These are phyloP conservation scores for Alcedo quadribrachys DNA, from an alignment of 2,797 vertebrate genomes.

Conservation along the genomic window DNA sequence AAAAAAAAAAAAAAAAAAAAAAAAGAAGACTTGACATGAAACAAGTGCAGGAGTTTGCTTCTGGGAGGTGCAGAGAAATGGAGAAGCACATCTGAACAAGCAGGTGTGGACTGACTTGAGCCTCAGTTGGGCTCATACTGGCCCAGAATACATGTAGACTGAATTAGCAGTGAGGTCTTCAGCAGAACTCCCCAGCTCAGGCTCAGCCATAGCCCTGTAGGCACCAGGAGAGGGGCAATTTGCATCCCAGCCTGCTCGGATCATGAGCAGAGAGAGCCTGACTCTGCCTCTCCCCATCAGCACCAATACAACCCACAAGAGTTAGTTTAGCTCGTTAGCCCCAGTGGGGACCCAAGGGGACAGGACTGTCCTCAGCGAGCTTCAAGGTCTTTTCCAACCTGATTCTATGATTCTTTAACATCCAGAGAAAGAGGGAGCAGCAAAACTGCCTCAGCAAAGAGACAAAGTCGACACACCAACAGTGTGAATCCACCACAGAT, in stretches of 20 bases:
- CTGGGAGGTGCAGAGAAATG: constrained; percentile 17
- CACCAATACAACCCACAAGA: rapidly evolving
- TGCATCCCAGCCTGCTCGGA: not conserved
- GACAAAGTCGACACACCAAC: not conserved
- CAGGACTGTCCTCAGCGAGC: not conserved
- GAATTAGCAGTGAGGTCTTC: constrained; percentile 32
- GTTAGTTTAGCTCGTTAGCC: not conserved
- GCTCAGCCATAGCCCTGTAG: not conserved
- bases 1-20: too few relatives aligned
- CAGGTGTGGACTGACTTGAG: constrained; percentile 20
- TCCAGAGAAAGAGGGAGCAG: not conserved
- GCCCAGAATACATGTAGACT: not conserved
- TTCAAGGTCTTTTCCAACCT: not conserved
- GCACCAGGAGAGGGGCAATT: not conserved
- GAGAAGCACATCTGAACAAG: constrained; percentile 49
- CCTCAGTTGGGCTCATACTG: not conserved
- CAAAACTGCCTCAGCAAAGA: not conserved
- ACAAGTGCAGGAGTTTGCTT: constrained; percentile 25
- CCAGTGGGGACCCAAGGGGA: not conserved
- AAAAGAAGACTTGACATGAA: not conserved
- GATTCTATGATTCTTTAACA: not conserved
- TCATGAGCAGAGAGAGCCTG: not conserved
- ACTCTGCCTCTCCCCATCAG: not conserved
- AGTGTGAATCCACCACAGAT: not conserved
- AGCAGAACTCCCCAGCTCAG: constrained; percentile 15